Base-by-base conservation (phyloP, 2,888 invertebrate species). In the Leptopterna dolabrata region DNA sequence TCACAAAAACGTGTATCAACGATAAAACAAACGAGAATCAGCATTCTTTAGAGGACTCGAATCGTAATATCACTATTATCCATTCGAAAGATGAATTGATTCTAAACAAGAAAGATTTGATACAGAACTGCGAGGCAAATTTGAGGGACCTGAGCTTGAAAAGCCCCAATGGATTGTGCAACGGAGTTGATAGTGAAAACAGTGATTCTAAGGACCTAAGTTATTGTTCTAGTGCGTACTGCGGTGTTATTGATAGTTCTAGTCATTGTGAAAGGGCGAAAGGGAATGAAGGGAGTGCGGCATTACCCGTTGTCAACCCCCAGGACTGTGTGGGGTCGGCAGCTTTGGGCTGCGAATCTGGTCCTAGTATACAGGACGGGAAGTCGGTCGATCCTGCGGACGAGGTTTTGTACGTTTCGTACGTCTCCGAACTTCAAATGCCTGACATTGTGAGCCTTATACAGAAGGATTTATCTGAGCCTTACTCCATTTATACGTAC, bases 401-500 rank as follows among this genome's bases (percentile, higher is more conserved):
- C 16, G 85, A 85, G 45, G 83, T 94, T 89, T 91, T 92, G 89
- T 95, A 95, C 92, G 94, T 95, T 90, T 95, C 95, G 90, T 99
- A 99, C 92, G 95, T 97, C 93, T 98, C 97, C 91, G 99, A 99
- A 93, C 93, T 96, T 90, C 99, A 99, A 93, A 98, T 99, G 98
- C 97, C 98, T 91, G 97, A 98, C 93, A 99, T 99, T 90, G 99
- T 99, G 98, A 95, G 96, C 93, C 95, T 99, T 91, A 99, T 99
- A 92, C 86, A 86, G 63, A 86, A 98, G 92, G 99, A 99, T 94
- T 94, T 99, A 90, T 99, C 99, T 88, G 99, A 99, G 94, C 99
- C 99, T 55, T 99, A 99, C 93, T 99, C 99, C 90, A 99, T 99
- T 93, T 99, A 99, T 93, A 99, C 99, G 43, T 99, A 99, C 94